These are phyloP conservation scores for Gallinago jamesoni DNA, from an alignment of 2,113 vertebrate species.

Conservation along the genomic window DNA sequence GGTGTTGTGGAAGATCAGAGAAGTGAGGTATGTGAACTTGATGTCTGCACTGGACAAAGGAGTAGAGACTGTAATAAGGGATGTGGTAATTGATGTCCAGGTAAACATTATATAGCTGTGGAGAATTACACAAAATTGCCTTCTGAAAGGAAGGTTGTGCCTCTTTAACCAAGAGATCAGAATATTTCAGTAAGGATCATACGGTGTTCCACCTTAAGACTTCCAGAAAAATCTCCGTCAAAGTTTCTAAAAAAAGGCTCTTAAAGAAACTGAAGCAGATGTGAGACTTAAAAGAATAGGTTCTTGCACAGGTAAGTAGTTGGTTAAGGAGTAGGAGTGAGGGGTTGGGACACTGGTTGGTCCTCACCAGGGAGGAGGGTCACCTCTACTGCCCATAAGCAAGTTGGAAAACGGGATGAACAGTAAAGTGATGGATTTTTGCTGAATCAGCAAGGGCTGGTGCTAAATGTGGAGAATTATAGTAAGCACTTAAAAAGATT, in stretches of 20 bases:
- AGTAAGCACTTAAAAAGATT: background rate
- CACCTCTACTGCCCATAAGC: background rate
- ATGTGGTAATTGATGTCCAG: background rate
- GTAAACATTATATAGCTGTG: background rate
- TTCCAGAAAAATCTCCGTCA: background rate
- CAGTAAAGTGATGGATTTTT: background rate
- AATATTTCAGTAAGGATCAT: background rate
- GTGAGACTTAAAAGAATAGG: background rate
- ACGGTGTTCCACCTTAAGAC: background rate
- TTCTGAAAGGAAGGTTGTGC: background rate
- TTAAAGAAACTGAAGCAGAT: background rate
- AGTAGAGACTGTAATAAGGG: background rate
- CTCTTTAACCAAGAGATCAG: background rate
- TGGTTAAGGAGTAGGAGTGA: background rate
- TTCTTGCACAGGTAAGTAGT: background rate
- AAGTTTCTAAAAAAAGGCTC: background rate
- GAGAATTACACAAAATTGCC: background rate
- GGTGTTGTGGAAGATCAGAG: background rate
- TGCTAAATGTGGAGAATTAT: background rate
- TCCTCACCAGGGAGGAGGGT: background rate
- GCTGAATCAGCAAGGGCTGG: background rate
- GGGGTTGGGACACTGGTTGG: background rate
- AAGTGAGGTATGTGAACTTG: background rate
- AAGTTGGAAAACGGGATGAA: background rate
- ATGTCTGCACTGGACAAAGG: background rate